Conservation (phyloP, 2,888 invertebrate species). For the Acleris emargana region DNA sequence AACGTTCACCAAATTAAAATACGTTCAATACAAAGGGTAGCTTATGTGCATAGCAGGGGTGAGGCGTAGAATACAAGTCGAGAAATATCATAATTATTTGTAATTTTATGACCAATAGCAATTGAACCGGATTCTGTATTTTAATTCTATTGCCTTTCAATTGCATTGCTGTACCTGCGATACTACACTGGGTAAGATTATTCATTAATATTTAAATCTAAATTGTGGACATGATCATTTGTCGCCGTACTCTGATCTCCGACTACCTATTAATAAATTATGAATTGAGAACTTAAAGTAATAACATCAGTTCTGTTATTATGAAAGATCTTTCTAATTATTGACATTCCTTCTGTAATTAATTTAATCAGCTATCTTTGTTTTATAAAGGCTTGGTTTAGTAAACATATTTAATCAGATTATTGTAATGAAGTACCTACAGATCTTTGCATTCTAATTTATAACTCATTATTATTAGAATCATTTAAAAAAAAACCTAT, state of each 20-base stretch:
- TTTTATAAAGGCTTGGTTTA: not conserved
- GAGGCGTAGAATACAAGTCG: conserved; percentile 2
- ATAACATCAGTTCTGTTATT: not conserved
- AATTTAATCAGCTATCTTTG: not conserved
- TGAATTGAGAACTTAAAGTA: conserved; percentile 11
- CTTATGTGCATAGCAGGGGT: conserved; percentile 24
- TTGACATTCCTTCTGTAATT: not conserved
- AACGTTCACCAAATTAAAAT: conserved; percentile 3
- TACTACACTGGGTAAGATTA: conserved; percentile 27
- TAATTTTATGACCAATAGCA: conserved; percentile 28
- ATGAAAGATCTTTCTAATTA: conserved; percentile 18
- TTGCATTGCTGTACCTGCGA: conserved; percentile 15
- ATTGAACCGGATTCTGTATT: conserved; percentile 34
- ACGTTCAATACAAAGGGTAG: conserved; percentile 7
- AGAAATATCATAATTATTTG: conserved; percentile 28
- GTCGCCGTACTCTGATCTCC: not conserved
- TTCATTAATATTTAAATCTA: conserved; percentile 8
- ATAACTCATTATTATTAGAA: no score
- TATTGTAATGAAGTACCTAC: no score
- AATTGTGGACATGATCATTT: not conserved
- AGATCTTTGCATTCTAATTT: no score
- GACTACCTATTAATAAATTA: conserved; percentile 9
- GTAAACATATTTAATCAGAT: not conserved
- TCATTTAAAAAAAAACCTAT: no score
- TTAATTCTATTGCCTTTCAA: conserved; percentile 28